A percentile compares a stretch with the other conserved stretches of the same genome.
Conservation (phyloP, 2,113 vertebrate genomes). For the Trichechus manatus region DNA sequence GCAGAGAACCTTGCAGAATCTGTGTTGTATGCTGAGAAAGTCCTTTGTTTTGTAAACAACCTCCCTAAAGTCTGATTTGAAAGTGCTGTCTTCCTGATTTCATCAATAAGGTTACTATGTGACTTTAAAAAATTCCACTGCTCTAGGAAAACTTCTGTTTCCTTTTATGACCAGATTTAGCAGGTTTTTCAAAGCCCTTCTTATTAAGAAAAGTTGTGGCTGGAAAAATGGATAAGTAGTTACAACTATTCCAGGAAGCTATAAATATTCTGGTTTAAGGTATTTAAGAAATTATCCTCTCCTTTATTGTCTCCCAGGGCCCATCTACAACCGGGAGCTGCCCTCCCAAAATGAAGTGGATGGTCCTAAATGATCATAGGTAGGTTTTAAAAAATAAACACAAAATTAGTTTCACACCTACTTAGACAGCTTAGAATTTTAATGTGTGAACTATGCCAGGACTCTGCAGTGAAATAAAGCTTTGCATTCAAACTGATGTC, state of each 20-base stretch:
- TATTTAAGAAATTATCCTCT: constrained; percentile 88
- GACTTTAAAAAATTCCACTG: constrained; percentile 90
- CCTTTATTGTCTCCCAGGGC: constrained; percentile 89
- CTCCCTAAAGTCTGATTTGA: constrained; percentile 87
- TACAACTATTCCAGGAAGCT: constrained; percentile 88
- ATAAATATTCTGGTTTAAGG: constrained; percentile 88
- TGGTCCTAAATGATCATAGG: constrained; percentile 90
- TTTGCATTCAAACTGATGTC: constrained; percentile 87
- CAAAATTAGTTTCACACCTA: constrained; percentile 90
- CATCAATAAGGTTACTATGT: constrained; percentile 91
- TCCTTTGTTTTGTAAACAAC: constrained; percentile 88
- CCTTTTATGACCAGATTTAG: constrained; percentile 91
- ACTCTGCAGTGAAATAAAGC: constrained; percentile 89
- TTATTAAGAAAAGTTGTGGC: constrained; percentile 90
- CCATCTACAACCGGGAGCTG: constrained; percentile 86
- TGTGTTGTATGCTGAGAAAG: constrained; percentile 82
- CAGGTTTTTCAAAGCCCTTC: constrained; percentile 91
- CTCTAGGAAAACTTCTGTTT: constrained; percentile 90
- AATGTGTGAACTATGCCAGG: constrained; percentile 90
- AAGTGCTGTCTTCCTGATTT: constrained; percentile 90
- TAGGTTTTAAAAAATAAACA: constrained; percentile 90
- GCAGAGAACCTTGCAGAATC: constrained; percentile 80
- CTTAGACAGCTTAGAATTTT: constrained; percentile 91
- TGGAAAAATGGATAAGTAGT: constrained; percentile 90
- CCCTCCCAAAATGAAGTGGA: constrained; percentile 89